Evolutionary conservation across 2,888 invertebrate species (phyloP).

Genomic region (Frankliniella fusca): DNA sequence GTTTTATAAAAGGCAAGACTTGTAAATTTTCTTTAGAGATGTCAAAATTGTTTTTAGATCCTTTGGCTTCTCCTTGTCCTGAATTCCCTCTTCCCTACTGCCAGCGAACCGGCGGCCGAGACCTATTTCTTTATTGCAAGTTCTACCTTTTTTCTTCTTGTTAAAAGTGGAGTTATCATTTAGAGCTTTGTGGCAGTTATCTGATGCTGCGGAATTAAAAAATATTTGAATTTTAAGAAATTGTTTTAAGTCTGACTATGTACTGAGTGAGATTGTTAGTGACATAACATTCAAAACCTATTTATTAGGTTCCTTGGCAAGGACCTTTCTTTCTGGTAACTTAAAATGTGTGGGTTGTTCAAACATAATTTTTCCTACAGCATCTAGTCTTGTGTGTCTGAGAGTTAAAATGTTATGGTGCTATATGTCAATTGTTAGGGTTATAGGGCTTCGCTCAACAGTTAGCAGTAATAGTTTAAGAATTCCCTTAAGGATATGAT

Average conservation of each 20-base stretch:
- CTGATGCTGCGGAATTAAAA: not conserved
- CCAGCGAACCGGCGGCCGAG: constrained; percentile 20
- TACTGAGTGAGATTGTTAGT: constrained; percentile 22
- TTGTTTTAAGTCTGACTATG: constrained; percentile 23
- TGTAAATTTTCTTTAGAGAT: not conserved
- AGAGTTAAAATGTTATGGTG: constrained; percentile 17
- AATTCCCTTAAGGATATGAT: not conserved
- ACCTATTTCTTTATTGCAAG: not conserved
- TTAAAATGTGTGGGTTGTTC: constrained; percentile 19
- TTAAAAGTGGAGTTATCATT: not conserved
- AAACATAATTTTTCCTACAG: constrained; percentile 18
- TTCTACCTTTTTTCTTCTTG: not conserved
- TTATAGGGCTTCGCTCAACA: constrained; percentile 26
- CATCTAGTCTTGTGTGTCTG: constrained; percentile 26
- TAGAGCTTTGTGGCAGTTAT: not conserved
- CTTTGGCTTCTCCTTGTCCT: not conserved
- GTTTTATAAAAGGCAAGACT: too few relatives aligned
- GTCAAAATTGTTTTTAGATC: not conserved
- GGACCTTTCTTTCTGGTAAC: constrained; percentile 20
- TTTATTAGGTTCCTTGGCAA: not conserved
- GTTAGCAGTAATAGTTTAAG: constrained; percentile 16
- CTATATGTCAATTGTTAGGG: constrained; percentile 25
- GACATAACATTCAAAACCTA: constrained; percentile 1
- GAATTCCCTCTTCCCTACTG: constrained; percentile 9
- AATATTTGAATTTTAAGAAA: constrained; percentile 22